phyloP scores from a whole-genome alignment of 2,113 vertebrate genomes.

The Sula dactylatra region DNA sequence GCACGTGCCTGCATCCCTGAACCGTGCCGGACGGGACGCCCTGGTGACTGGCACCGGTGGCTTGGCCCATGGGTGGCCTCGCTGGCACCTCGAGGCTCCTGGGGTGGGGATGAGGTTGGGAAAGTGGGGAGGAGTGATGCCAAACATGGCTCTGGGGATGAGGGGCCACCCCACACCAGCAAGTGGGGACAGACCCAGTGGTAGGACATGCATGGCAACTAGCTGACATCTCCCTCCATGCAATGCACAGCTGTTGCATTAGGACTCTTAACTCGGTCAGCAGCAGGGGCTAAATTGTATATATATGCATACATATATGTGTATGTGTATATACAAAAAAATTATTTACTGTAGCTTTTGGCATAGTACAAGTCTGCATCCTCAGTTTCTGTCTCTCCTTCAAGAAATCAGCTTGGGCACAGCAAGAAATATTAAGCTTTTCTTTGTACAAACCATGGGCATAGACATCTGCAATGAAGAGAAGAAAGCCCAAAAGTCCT shows the following conservation, averaged over 20 bases:
- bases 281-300: not conserved
- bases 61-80: not conserved
- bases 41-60: not conserved
- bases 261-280: not conserved
- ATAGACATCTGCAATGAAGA: not conserved
- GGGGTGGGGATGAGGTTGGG: not conserved
- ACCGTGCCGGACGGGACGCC: rapidly evolving
- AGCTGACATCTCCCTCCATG: not conserved
- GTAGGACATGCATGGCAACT: rapidly evolving
- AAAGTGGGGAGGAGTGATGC: not conserved
- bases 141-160: rapidly evolving
- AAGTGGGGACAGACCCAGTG: not conserved
- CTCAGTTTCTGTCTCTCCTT: not conserved
- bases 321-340: not conserved
- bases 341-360: not conserved
- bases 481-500: not conserved
- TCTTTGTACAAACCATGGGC: not conserved
- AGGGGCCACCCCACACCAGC: not conserved
- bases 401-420: not conserved
- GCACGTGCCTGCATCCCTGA: rapidly evolving
- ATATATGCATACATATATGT: not conserved
- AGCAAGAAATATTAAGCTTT: not conserved
- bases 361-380: not conserved
- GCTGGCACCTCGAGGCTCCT: not conserved
- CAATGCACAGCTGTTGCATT: not conserved